phyloP scores from a whole-genome alignment of 2,113 vertebrate species.

The Pandion haliaetus region DNA sequence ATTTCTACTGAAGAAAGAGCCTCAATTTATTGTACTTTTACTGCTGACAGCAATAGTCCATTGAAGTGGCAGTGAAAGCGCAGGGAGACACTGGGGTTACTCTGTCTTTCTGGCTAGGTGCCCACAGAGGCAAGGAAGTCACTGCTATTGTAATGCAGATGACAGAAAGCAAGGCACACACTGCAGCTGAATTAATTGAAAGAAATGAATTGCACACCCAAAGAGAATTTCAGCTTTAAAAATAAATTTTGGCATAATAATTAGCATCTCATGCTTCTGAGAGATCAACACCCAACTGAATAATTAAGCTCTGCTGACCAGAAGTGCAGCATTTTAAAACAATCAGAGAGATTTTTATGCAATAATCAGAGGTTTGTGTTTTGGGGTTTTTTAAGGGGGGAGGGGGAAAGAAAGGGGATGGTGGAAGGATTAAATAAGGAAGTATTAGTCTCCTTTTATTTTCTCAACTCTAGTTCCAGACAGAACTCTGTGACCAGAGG shows the following conservation, averaged over 20 bases:
- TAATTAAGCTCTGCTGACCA: not conserved
- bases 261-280: not conserved
- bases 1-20: conserved; percentile 32
- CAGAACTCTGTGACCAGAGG: not conserved
- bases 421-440: not conserved
- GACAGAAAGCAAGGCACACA: not conserved
- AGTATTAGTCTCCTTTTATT: not conserved
- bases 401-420: rapidly evolving
- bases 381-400: no score
- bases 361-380: not conserved
- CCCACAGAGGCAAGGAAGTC: not conserved
- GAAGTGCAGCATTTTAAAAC: not conserved
- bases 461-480: not conserved
- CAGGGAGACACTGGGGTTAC: not conserved
- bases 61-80: conserved; percentile 34
- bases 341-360: not conserved
- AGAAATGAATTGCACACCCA: not conserved
- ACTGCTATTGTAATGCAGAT: conserved; percentile 46
- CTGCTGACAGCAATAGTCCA: conserved; percentile 25
- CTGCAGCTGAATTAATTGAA: conserved; percentile 10
- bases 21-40: conserved; percentile 24
- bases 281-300: not conserved
- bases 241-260: not conserved
- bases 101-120: conserved; percentile 6
- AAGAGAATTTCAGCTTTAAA: not conserved